These are phyloP conservation scores for Cynaeus angustus DNA, from an alignment of 2,888 invertebrate genomes.

Conservation along the genomic window DNA sequence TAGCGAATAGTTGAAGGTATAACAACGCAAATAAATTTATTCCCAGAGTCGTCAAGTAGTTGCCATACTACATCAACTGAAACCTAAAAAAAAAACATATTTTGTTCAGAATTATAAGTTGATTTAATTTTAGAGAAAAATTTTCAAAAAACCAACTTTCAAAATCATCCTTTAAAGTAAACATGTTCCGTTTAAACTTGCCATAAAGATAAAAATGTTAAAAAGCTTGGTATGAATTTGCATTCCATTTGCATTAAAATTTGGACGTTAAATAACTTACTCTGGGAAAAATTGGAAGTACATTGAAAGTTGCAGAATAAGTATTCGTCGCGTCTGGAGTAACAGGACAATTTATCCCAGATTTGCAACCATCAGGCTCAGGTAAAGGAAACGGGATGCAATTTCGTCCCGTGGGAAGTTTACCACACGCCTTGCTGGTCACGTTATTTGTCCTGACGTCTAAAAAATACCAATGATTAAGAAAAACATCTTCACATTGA, in stretches of 20 bases:
- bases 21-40: conserved; percentile 6
- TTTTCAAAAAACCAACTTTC: no score
- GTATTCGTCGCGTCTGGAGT: background rate
- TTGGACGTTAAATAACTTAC: no score
- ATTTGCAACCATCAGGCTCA: conserved; percentile 8
- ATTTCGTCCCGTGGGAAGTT: background rate
- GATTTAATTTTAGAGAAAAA: no score
- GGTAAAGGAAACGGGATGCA: conserved; percentile 16
- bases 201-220: no score
- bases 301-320: background rate
- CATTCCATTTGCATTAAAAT: no score
- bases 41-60: background rate
- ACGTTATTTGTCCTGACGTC: conserved; percentile 10
- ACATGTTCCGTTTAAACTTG: no score
- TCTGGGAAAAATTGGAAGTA: background rate
- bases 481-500: background rate
- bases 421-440: conserved; percentile 8
- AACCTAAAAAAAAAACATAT: conserved; percentile 12
- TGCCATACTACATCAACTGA: conserved; percentile 7
- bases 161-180: no score
- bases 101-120: no score
- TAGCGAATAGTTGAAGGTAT: conserved; percentile 18
- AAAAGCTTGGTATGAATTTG: no score
- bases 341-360: conserved; percentile 20
- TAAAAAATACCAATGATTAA: background rate